Percentiles rank a stretch among this genome's conserved stretches.
Conservation (phyloP, 2,113 vertebrate genomes). For the Cavia aperea region DNA sequence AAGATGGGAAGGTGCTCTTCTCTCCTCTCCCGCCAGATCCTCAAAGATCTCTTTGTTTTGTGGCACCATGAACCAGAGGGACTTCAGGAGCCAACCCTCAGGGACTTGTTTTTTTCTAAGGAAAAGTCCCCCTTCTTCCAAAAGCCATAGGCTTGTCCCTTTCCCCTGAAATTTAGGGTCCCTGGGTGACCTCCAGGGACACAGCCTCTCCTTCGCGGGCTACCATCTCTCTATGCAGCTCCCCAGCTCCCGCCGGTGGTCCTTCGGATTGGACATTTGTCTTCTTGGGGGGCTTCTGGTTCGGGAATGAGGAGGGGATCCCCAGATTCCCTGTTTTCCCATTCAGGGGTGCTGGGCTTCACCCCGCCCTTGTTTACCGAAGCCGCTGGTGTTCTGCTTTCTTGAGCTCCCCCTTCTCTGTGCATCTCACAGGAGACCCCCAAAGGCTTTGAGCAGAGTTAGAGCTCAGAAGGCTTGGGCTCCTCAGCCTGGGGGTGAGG, state of each 20-base stretch:
- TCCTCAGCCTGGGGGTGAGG: not conserved
- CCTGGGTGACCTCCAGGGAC: too few relatives aligned
- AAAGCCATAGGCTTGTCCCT: slow-evolving; percentile 43
- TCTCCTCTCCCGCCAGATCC: not conserved
- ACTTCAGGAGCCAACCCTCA: not conserved
- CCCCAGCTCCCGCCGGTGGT: not conserved
- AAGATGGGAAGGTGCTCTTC: slow-evolving; percentile 11
- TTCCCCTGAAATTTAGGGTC: not conserved
- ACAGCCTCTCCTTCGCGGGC: not conserved
- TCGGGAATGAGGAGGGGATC: not conserved
- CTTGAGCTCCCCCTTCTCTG: not conserved
- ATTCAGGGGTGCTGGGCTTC: slow-evolving; percentile 20
- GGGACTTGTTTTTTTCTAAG: slow-evolving; percentile 45
- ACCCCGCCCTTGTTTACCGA: slow-evolving; percentile 15
- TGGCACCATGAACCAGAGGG: slow-evolving; percentile 36
- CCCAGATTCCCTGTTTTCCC: slow-evolving; percentile 4
- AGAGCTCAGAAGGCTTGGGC: not conserved
- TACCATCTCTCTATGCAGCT: not conserved
- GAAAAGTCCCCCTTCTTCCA: slow-evolving; percentile 40
- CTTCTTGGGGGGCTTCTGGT: not conserved
- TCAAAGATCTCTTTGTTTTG: slow-evolving; percentile 53
- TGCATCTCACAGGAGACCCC: not conserved
- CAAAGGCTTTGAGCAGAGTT: not conserved
- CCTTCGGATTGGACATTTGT: not conserved
- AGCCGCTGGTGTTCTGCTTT: slow-evolving; percentile 14